Percentiles rank a stretch among this genome's conserved stretches.
phyloP scores from a whole-genome alignment of 2,888 invertebrate species.

The Tholera decimalis region DNA sequence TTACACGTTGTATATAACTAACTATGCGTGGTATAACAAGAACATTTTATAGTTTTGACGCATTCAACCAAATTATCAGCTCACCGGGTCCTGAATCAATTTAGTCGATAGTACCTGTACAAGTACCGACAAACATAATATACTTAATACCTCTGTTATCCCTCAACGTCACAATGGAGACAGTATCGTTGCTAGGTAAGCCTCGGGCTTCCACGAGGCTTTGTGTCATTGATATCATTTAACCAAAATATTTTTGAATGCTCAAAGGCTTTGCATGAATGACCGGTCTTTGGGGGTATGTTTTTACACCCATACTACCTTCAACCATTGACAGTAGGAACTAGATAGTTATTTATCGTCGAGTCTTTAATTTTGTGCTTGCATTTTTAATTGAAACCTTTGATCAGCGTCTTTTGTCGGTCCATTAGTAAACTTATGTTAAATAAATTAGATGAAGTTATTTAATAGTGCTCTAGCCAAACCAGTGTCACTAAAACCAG shows the following conservation, averaged over 20 bases:
- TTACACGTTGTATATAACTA: no score
- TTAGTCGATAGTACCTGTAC: no score
- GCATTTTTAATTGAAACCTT: not conserved
- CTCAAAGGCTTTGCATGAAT: constrained; percentile 34
- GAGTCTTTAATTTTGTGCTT: not conserved
- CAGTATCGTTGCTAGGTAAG: not conserved
- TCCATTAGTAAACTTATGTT: no score
- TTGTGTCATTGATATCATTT: constrained; percentile 40
- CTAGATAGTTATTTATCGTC: not conserved
- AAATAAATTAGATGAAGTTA: no score
- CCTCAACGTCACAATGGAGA: not conserved
- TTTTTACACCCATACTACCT: not conserved
- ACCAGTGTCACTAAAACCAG: no score
- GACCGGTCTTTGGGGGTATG: constrained; percentile 3
- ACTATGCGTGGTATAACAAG: no score
- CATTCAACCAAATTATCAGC: no score
- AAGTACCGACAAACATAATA: no score
- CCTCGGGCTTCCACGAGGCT: not conserved
- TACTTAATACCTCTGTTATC: not conserved
- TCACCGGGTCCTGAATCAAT: no score
- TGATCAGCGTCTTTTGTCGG: not conserved
- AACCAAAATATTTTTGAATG: constrained; percentile 29
- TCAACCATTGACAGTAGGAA: no score
- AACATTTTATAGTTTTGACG: no score
- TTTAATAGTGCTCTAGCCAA: no score